These are phyloP conservation scores for Drosophila ananassae DNA, from an alignment of 1,140 invertebrate genomes.

Conservation along the genomic window DNA sequence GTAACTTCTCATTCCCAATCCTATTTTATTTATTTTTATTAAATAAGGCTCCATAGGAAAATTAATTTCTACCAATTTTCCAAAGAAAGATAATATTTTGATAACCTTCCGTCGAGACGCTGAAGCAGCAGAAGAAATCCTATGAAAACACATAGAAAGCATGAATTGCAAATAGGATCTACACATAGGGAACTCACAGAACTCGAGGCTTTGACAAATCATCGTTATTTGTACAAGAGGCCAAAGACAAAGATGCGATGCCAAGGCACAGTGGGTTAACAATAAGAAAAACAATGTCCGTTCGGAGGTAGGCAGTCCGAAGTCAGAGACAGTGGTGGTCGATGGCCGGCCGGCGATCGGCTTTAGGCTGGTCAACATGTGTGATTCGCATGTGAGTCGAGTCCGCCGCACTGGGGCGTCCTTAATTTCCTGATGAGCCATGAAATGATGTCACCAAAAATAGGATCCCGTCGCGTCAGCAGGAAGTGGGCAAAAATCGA, in stretches of 20 bases:
- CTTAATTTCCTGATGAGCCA: constrained; percentile 77
- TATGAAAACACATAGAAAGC: constrained; percentile 72
- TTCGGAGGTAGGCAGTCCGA: constrained; percentile 25
- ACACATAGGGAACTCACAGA: constrained; percentile 3
- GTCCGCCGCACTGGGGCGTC: constrained; percentile 53
- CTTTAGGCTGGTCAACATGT: constrained; percentile 64
- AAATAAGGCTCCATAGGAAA: constrained; percentile 77
- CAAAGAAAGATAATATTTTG: constrained; percentile 69
- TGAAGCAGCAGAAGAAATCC: constrained; percentile 66
- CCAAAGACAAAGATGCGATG: constrained; percentile 56
- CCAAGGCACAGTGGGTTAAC: constrained; percentile 62
- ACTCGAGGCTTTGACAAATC: constrained; percentile 66
- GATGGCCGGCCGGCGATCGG: constrained; percentile 19
- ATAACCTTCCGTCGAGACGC: constrained; percentile 62
- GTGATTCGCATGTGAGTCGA: constrained; percentile 75
- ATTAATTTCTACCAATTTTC: constrained; percentile 82
- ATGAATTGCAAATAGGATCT: constrained; percentile 79
- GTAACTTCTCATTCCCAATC: constrained; percentile 11
- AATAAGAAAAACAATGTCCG: constrained; percentile 75
- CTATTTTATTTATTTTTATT: constrained; percentile 76
- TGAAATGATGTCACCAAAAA: constrained; percentile 83
- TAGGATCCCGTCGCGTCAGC: constrained; percentile 57
- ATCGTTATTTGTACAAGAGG: constrained; percentile 79
- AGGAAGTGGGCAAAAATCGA: constrained; percentile 56
- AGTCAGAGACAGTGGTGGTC: constrained; percentile 14